A percentile compares a stretch with the other conserved stretches of the same genome.
Conservation (phyloP, 2,888 invertebrate genomes). For the Neelides folsomi region DNA sequence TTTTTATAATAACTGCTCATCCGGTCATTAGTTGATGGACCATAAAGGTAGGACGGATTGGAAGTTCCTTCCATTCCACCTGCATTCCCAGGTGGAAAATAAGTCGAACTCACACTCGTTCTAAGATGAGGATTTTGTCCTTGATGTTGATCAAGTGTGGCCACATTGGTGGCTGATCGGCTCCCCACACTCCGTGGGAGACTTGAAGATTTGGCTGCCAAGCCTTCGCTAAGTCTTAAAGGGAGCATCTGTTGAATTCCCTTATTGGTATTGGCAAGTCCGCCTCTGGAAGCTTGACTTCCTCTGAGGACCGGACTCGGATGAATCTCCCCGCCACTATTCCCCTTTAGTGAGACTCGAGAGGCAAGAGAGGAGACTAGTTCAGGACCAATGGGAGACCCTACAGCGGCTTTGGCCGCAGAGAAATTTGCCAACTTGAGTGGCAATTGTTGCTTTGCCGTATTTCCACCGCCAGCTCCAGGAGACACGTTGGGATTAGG, state of each 20-base stretch:
- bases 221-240: conserved; percentile 28
- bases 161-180: conserved; percentile 23
- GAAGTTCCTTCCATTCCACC: conserved; percentile 9
- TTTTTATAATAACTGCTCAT: conserved; percentile 19
- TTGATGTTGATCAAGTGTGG: conserved; percentile 1
- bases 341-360: conserved; percentile 7
- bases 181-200: conserved; percentile 31
- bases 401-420: conserved; percentile 5
- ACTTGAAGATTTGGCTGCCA: conserved; percentile 26
- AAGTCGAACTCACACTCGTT: conserved; percentile 13
- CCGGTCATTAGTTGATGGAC: conserved; percentile 13
- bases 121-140: not conserved
- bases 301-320: not conserved
- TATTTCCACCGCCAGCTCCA: conserved; percentile 34
- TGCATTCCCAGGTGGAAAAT: conserved; percentile 21
- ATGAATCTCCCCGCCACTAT: not conserved
- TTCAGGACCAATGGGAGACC: conserved; percentile 17
- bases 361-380: conserved; percentile 4
- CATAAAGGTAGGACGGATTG: conserved; percentile 23
- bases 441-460: conserved; percentile 73
- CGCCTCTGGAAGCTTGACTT: not conserved
- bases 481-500: conserved; percentile 17
- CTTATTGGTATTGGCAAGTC: conserved; percentile 11
- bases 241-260: conserved; percentile 31
- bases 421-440: conserved; percentile 60